Percentiles rank a stretch among this genome's conserved stretches.
Conservation (phyloP, 2,113 vertebrate species). For the Phasianus colchicus region DNA sequence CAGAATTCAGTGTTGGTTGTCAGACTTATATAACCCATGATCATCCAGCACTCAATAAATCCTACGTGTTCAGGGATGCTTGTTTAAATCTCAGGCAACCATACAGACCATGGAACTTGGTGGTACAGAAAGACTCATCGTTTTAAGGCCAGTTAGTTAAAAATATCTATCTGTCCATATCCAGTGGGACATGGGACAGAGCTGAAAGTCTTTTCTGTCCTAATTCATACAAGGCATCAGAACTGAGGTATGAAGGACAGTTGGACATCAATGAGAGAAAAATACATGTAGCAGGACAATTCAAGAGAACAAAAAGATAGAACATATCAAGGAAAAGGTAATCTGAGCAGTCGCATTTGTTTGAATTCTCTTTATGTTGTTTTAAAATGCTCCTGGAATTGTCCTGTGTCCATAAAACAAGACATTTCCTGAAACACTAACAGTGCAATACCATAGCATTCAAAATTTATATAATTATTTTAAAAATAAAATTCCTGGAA, state of each 20-base stretch:
- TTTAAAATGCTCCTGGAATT: neutral
- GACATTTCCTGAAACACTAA: neutral
- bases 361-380: neutral
- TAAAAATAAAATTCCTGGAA: conserved; percentile 28
- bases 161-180: neutral
- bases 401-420: neutral
- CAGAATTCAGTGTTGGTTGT: neutral
- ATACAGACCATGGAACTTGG: neutral
- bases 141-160: neutral
- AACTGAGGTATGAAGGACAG: neutral
- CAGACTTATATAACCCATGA: neutral
- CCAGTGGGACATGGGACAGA: neutral
- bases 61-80: neutral
- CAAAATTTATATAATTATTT: neutral
- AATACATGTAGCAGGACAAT: neutral
- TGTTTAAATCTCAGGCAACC: neutral
- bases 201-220: neutral
- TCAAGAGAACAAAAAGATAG: neutral
- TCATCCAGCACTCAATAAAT: neutral
- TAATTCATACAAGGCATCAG: neutral
- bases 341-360: neutral
- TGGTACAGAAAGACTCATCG: neutral
- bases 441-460: neutral
- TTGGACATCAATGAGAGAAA: neutral
- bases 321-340: neutral